A percentile compares a stretch with the other conserved stretches of the same genome.
Evolutionary conservation across 2,888 invertebrate genomes (phyloP).

Genomic region (Drosophila bunnanda): DNA sequence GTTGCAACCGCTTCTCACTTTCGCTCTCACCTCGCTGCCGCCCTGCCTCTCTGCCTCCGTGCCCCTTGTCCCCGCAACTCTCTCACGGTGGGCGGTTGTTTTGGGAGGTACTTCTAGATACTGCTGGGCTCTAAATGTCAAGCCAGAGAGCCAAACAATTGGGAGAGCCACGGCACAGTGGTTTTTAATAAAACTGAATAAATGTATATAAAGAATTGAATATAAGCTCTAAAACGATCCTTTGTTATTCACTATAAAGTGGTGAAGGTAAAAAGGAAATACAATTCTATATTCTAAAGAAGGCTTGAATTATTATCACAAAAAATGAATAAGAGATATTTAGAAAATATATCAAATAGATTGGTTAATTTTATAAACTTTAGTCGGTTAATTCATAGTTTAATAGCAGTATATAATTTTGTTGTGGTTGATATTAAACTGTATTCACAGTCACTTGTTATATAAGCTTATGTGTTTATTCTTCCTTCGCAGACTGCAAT

Average conservation of each 20-base stretch:
- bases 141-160: conserved; percentile 18
- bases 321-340: accelerated
- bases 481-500: too few species aligned
- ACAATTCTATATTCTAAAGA: neutral
- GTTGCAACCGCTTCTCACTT: conserved; percentile 46
- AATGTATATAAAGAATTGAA: neutral
- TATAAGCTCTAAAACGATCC: neutral
- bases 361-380: neutral
- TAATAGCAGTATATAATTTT: neutral
- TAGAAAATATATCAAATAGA: neutral
- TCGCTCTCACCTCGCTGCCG: conserved; percentile 20
- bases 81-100: conserved; percentile 42
- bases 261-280: neutral
- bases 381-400: neutral
- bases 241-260: neutral
- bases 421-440: too few species aligned
- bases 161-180: conserved; percentile 26
- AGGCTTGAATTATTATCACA: neutral
- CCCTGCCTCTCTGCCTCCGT: conserved; percentile 30
- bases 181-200: neutral
- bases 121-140: conserved; percentile 4
- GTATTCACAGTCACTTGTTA: neutral
- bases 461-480: neutral
- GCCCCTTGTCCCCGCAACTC: conserved; percentile 20
- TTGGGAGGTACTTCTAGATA: conserved; percentile 55